Evolutionary conservation across 2,888 invertebrate genomes (phyloP).

Genomic region (Ectobius pallidus): DNA sequence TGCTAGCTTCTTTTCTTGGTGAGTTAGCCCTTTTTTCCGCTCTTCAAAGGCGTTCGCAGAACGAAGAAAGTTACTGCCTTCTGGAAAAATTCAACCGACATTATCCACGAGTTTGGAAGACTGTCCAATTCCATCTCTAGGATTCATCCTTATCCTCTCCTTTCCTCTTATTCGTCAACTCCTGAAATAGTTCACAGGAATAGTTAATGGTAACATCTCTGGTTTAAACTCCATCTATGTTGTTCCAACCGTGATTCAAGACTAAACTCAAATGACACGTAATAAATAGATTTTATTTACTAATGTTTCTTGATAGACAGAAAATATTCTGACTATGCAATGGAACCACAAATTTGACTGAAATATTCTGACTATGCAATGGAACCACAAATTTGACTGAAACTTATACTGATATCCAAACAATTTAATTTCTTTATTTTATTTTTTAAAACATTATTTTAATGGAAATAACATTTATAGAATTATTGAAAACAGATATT

Average conservation of each 20-base stretch:
- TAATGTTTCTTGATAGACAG: too few species aligned
- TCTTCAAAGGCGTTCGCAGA: slow-evolving; percentile 19
- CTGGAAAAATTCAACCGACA: slow-evolving; percentile 10
- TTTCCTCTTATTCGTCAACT: background rate
- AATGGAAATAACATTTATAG: too few species aligned
- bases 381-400: too few species aligned
- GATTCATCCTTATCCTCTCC: background rate
- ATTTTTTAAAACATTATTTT: too few species aligned
- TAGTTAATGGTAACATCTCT: background rate
- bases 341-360: too few species aligned
- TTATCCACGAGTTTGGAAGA: background rate
- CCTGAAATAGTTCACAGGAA: background rate
- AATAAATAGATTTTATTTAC: too few species aligned
- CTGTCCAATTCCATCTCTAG: background rate
- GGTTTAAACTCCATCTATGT: background rate
- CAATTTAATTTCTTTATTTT: too few species aligned
- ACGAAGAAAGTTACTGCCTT: slow-evolving; percentile 30
- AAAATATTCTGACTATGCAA: too few species aligned
- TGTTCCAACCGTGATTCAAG: background rate
- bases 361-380: too few species aligned
- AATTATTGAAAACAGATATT: too few species aligned
- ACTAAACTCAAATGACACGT: background rate
- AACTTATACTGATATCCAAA: too few species aligned
- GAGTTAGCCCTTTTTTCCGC: background rate
- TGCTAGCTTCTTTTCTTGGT: background rate